A percentile compares a stretch with the other conserved stretches of the same genome.
phyloP scores from a whole-genome alignment of 1,140 invertebrate species.

The Papilio helenus region DNA sequence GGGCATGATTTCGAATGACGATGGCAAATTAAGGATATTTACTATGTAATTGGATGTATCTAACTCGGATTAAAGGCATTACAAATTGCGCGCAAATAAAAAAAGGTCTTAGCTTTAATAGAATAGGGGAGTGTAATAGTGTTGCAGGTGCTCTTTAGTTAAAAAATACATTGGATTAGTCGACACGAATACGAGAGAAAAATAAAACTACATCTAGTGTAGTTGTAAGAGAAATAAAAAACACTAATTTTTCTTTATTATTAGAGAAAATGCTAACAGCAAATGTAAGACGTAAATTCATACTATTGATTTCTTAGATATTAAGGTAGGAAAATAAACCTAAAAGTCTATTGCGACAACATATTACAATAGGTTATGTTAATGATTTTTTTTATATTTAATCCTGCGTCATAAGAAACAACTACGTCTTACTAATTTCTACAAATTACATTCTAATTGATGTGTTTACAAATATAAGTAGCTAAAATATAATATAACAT shows the following conservation, averaged over 20 bases:
- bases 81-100: constrained; percentile 78
- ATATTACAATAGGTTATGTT: no score
- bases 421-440: no score
- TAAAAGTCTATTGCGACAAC: neutral
- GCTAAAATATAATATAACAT: neutral
- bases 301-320: neutral
- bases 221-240: constrained; percentile 40
- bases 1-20: constrained; percentile 39
- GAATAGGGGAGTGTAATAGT: constrained; percentile 57
- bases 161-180: constrained; percentile 65
- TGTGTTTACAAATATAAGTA: neutral
- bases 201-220: constrained; percentile 34
- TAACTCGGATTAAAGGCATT: constrained; percentile 80
- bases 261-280: constrained; percentile 38
- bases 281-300: neutral
- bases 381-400: no score
- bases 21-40: constrained; percentile 56
- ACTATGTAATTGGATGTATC: constrained; percentile 78
- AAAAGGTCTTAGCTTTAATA: constrained; percentile 60
- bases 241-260: neutral
- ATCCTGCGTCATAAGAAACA: no score
- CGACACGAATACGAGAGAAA: constrained; percentile 22
- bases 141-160: constrained; percentile 71
- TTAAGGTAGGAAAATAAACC: neutral
- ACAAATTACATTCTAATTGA: no score